These are phyloP conservation scores for Ptychoptera contaminata DNA, from an alignment of 2,888 invertebrate genomes.

Conservation along the genomic window DNA sequence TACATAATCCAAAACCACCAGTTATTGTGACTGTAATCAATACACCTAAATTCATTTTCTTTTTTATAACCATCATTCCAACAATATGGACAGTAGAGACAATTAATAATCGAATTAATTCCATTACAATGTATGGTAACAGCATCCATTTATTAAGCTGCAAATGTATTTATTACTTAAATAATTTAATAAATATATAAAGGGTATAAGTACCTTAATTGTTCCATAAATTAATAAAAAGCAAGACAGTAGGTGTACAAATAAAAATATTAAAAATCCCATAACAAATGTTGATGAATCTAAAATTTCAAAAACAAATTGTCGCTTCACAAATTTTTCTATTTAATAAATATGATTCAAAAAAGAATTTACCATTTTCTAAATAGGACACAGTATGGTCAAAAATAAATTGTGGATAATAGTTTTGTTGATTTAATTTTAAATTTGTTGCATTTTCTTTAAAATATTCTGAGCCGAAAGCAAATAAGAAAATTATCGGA, in stretches of 20 bases:
- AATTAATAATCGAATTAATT: slow-evolving; percentile 15
- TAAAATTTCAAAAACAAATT: too few relatives aligned
- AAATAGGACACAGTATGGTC: too few relatives aligned
- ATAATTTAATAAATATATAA: neutral
- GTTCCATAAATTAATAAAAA: slow-evolving; percentile 20
- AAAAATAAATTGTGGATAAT: too few relatives aligned
- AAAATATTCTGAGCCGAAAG: too few relatives aligned
- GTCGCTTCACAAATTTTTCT: too few relatives aligned
- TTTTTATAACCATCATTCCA: slow-evolving; percentile 23
- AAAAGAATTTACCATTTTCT: too few relatives aligned
- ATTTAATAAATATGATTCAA: too few relatives aligned
- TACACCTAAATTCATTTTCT: slow-evolving; percentile 19
- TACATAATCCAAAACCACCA: slow-evolving; percentile 25
- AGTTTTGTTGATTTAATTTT: too few relatives aligned
- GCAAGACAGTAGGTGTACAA: slow-evolving; percentile 13
- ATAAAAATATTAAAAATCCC: slow-evolving; percentile 12
- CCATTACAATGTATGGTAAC: slow-evolving; percentile 20
- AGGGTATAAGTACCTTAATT: slow-evolving; percentile 16
- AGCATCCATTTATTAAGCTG: slow-evolving; percentile 22
- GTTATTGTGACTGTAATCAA: slow-evolving; percentile 22
- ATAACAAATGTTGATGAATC: slow-evolving; percentile 16
- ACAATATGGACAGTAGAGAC: slow-evolving; percentile 18
- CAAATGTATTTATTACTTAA: neutral
- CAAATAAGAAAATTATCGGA: too few relatives aligned
- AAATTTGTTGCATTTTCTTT: slow-evolving; percentile 2